Base-by-base conservation (phyloP, 2,797 vertebrate genomes). In the Smutsia temminckii region DNA sequence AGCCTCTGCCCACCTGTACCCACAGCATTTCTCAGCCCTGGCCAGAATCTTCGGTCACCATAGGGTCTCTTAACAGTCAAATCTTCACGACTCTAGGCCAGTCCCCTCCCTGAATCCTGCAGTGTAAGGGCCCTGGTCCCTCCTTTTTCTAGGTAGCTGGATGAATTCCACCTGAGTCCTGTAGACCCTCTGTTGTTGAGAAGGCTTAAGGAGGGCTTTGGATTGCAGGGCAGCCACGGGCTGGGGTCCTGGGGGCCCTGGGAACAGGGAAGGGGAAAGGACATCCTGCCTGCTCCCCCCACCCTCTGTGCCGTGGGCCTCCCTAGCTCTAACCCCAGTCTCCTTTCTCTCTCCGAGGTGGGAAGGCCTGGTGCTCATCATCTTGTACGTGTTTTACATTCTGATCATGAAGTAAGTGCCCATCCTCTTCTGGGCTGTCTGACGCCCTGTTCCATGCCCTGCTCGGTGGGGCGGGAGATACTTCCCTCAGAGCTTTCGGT, bases 371-470 rank as follows among this genome's bases (percentile, higher is more conserved):
- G 93, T 99, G 93, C 98, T 99, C 86, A 98, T 99, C 96, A 3
- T 99, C 95, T 96, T 99, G 98, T 99, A 99, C 80, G 97, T 95
- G 51, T 98, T 99, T 97, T 99, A 99, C 96, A 99, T 99, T 95
- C 98, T 99, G 79, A 98, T 98, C 74, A 99, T 99, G 99, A 99
- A 99, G 98, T 99, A 98, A 99, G 99, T 98, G 46, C 25, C 69
- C 40, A 37, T 40, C 66, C 13, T 88, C 85, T 85, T 89, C 34
- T 32, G 59, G 80, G 64, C 17, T 40, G 20, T 80, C 92, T 55
- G 18, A 71, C 0, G 0, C 66, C 46, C 16, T 0, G 10, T 8
- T 29, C 55, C 11, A 0, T 21, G 1, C 20, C 59, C 64, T 8
- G 14, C 49, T 21, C 1, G 11, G 10, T 46, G 46, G 46, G 46